Conservation (phyloP, 2,113 vertebrate genomes). For the Ageneiosus marmoratus region DNA sequence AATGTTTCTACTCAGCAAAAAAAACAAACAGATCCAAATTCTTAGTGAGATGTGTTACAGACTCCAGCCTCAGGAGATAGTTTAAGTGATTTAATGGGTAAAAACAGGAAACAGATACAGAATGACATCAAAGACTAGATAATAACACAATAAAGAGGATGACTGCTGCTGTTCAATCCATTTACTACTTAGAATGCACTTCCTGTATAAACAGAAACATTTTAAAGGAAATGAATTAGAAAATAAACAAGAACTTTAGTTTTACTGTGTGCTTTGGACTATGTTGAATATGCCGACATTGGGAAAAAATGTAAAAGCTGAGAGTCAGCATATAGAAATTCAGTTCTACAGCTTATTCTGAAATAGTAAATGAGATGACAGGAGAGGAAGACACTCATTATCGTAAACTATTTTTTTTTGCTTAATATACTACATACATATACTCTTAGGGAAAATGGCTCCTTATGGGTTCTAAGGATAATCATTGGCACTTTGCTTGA, state of each 20-base stretch:
- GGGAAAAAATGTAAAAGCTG: background rate
- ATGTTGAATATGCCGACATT: background rate
- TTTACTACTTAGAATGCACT: conserved; percentile 4
- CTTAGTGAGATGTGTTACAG: conserved; percentile 30
- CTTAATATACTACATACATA: background rate
- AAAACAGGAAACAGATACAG: conserved; percentile 40
- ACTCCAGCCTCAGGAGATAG: conserved; percentile 19
- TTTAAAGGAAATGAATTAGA: conserved; percentile 1
- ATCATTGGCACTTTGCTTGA: background rate
- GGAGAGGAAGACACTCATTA: background rate
- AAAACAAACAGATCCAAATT: conserved; percentile 19
- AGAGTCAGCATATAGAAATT: background rate
- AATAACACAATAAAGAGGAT: conserved; percentile 22
- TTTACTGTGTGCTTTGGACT: background rate
- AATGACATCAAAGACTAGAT: conserved; percentile 18
- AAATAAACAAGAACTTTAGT: conserved; percentile 6
- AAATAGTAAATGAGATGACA: background rate
- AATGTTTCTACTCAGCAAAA: conserved; percentile 12
- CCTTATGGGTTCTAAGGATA: background rate
- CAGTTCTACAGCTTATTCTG: background rate
- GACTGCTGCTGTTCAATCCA: conserved; percentile 15
- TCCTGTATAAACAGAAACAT: conserved; percentile 11
- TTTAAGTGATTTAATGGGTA: conserved; percentile 16
- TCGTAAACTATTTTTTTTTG: background rate
- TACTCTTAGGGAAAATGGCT: background rate